phyloP scores from a whole-genome alignment of 2,113 vertebrate species.

The Monopterus albus region DNA sequence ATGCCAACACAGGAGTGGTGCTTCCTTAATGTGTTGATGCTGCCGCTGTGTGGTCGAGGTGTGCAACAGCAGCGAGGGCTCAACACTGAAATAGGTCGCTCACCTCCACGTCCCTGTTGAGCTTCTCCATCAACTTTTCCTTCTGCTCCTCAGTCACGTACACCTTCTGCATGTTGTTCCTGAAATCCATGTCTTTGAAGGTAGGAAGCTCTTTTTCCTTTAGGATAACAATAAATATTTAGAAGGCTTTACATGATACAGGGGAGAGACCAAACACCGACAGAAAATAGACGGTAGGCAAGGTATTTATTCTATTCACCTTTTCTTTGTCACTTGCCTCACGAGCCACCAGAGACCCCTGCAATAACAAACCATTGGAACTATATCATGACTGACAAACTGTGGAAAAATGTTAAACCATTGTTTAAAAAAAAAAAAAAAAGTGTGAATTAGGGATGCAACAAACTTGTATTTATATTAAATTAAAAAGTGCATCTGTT shows the following conservation, averaged over 20 bases:
- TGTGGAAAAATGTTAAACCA: neutral
- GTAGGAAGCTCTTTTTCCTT: conserved; percentile 92
- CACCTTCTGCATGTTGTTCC: conserved; percentile 92
- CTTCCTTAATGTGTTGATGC: neutral
- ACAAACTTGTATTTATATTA: neutral
- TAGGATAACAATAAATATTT: neutral
- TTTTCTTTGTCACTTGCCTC: conserved; percentile 94
- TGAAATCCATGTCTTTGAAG: conserved; percentile 92
- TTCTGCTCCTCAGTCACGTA: conserved; percentile 89
- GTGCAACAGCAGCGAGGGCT: conserved; percentile 18
- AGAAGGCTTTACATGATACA: no score
- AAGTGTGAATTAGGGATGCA: neutral
- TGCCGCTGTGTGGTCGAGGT: conserved; percentile 44
- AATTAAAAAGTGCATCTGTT: neutral
- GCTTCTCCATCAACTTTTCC: conserved; percentile 89
- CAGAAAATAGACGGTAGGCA: neutral
- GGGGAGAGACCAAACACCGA: neutral
- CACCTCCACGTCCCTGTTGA: conserved; percentile 92
- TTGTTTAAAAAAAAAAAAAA: neutral
- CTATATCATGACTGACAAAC: neutral
- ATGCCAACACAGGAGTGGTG: neutral
- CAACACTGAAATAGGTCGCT: neutral
- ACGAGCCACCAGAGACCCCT: conserved; percentile 91
- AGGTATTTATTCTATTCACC: conserved; percentile 72
- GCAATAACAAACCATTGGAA: conserved; percentile 4